Evolutionary conservation across 1,140 invertebrate genomes (phyloP).

Genomic region (Olivierus martensii): DNA sequence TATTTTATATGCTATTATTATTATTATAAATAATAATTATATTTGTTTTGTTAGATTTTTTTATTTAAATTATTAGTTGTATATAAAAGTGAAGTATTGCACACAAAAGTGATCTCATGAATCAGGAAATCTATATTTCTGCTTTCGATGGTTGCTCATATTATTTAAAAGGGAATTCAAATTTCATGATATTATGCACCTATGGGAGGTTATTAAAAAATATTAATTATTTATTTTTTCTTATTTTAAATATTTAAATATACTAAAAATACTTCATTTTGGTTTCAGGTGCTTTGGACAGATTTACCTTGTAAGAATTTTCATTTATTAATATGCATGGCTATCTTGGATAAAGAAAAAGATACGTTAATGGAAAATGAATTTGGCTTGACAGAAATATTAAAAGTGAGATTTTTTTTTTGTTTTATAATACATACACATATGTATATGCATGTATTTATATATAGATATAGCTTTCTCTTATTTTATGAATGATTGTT

Average conservation of each 20-base stretch:
- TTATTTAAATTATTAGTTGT: too few species aligned
- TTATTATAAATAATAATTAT: too few species aligned
- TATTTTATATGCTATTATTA: too few species aligned
- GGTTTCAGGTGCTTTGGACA: conserved; percentile 70
- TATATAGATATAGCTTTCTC: conserved; percentile 7
- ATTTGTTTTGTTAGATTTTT: too few species aligned
- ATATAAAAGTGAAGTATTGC: too few species aligned
- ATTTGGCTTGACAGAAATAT: conserved; percentile 89
- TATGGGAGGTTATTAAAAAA: conserved; percentile 38
- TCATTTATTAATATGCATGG: conserved; percentile 75
- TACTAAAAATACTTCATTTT: too few species aligned
- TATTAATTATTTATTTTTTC: conserved; percentile 1
- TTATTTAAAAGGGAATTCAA: conserved; percentile 47
- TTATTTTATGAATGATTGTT: too few species aligned
- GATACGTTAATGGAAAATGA: conserved; percentile 69
- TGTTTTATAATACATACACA: too few species aligned
- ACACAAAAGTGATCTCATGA: conserved; percentile 82
- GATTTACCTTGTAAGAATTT: conserved; percentile 85
- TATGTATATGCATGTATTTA: conserved; percentile 9
- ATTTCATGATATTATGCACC: conserved; percentile 37
- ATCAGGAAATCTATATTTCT: conserved; percentile 97
- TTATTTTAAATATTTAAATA: too few species aligned
- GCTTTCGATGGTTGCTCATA: conserved; percentile 68
- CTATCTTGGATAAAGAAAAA: conserved; percentile 80
- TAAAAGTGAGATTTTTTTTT: conserved; percentile 52